Evolutionary conservation across 2,113 vertebrate genomes (phyloP).

Genomic region (Sturnus vulgaris): DNA sequence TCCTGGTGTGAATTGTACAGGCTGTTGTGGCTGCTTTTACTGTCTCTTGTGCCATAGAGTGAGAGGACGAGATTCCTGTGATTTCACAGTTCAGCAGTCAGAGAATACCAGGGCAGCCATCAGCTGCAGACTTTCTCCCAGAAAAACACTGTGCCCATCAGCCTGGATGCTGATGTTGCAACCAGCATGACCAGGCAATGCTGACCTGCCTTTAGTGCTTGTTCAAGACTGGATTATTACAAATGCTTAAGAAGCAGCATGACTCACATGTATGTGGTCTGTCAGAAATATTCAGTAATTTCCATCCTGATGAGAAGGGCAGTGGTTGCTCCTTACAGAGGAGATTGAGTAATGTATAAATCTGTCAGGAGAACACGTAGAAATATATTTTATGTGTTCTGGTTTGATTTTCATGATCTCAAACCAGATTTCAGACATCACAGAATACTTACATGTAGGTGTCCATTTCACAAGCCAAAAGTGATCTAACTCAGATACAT

Average conservation of each 20-base stretch:
- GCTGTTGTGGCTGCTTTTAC: not conserved
- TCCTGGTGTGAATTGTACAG: not conserved
- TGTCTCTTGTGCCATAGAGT: not conserved
- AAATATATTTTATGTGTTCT: not conserved
- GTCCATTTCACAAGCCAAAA: not conserved
- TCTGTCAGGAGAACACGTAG: not conserved
- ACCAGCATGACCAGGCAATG: not conserved
- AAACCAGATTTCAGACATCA: not conserved
- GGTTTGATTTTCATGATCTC: not conserved
- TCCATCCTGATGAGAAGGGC: not conserved
- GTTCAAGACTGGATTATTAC: not conserved
- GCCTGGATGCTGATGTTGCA: not conserved
- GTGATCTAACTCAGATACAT: no score
- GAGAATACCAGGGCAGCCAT: not conserved
- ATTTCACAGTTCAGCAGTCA: not conserved
- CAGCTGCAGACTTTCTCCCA: not conserved
- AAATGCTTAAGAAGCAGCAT: not conserved
- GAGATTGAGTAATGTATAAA: not conserved
- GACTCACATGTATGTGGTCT: not conserved
- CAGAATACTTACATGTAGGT: not conserved
- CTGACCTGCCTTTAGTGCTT: not conserved
- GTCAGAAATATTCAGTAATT: not conserved
- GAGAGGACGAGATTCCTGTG: not conserved
- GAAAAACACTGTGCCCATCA: not conserved
- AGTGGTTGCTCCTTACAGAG: not conserved